Conservation (phyloP, 2,888 invertebrate species). For the Brenthis daphne region DNA sequence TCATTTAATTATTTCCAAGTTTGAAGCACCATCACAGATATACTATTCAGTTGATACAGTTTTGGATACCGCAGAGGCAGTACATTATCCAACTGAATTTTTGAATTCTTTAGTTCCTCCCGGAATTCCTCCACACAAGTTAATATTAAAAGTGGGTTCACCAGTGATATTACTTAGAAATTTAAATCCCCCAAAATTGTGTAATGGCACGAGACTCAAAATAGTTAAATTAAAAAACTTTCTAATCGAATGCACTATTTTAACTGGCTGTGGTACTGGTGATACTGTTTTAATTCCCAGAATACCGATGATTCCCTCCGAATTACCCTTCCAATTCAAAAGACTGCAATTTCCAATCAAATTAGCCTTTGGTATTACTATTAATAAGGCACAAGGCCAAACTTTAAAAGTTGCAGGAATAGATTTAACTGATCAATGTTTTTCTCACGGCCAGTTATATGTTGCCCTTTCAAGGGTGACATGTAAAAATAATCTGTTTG, state of each 20-base stretch:
- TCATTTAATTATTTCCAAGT: slow-evolving; percentile 40
- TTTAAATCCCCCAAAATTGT: slow-evolving; percentile 42
- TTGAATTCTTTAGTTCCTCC: slow-evolving; percentile 39
- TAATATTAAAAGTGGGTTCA: slow-evolving; percentile 44
- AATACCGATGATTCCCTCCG: too few species aligned
- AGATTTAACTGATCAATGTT: too few species aligned
- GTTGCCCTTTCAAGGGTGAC: too few species aligned
- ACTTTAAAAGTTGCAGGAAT: too few species aligned
- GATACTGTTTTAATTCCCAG: slow-evolving; percentile 6
- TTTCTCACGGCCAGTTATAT: too few species aligned
- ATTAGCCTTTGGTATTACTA: too few species aligned
- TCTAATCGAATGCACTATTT: slow-evolving; percentile 45
- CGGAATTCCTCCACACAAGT: slow-evolving; percentile 42
- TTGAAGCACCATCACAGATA: slow-evolving; percentile 41
- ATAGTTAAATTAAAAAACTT: slow-evolving; percentile 41
- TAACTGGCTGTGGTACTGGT: slow-evolving; percentile 43
- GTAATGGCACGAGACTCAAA: slow-evolving; percentile 41
- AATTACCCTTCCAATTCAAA: too few species aligned
- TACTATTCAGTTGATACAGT: slow-evolving; percentile 44
- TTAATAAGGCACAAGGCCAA: too few species aligned
- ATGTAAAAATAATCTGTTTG: too few species aligned
- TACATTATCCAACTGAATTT: slow-evolving; percentile 37
- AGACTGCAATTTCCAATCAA: too few species aligned
- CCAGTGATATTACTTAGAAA: slow-evolving; percentile 44
- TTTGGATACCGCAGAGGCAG: slow-evolving; percentile 41